phyloP scores from a whole-genome alignment of 1,140 invertebrate species.

The Phocides pigmalion region DNA sequence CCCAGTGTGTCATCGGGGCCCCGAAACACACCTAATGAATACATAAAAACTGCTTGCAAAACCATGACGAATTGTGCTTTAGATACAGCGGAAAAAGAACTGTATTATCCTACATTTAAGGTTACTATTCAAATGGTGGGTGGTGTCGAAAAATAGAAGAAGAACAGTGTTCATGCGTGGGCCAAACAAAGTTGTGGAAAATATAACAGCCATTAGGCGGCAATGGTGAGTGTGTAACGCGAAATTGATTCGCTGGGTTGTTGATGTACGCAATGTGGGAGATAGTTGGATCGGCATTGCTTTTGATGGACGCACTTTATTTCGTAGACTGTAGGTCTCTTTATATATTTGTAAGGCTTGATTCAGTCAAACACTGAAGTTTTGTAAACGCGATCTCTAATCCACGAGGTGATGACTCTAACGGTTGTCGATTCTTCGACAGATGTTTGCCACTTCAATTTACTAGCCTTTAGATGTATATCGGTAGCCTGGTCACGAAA shows the following conservation, averaged over 20 bases:
- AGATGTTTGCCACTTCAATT: too few relatives aligned
- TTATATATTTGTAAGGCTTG: too few relatives aligned
- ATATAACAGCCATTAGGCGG: constrained; percentile 46
- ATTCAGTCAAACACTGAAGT: too few relatives aligned
- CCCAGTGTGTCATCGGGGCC: constrained; percentile 24
- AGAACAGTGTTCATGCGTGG: constrained; percentile 11
- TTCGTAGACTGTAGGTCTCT: too few relatives aligned
- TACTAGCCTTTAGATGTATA: too few relatives aligned
- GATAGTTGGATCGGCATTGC: background rate
- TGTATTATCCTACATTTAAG: background rate
- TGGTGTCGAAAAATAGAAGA: background rate
- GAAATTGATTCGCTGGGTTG: constrained; percentile 45
- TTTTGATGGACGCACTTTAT: too few relatives aligned
- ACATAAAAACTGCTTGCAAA: constrained; percentile 24
- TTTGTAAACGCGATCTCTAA: too few relatives aligned
- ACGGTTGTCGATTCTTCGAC: too few relatives aligned
- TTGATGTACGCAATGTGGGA: background rate
- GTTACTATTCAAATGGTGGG: background rate
- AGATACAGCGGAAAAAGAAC: background rate
- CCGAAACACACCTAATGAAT: constrained; percentile 18
- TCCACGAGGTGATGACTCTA: too few relatives aligned
- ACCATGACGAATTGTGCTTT: background rate
- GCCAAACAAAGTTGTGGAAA: constrained; percentile 29
- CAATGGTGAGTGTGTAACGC: constrained; percentile 49
- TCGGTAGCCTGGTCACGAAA: too few relatives aligned